Base-by-base conservation (phyloP, 2,888 invertebrate species). In the Gastrophysa polygoni region DNA sequence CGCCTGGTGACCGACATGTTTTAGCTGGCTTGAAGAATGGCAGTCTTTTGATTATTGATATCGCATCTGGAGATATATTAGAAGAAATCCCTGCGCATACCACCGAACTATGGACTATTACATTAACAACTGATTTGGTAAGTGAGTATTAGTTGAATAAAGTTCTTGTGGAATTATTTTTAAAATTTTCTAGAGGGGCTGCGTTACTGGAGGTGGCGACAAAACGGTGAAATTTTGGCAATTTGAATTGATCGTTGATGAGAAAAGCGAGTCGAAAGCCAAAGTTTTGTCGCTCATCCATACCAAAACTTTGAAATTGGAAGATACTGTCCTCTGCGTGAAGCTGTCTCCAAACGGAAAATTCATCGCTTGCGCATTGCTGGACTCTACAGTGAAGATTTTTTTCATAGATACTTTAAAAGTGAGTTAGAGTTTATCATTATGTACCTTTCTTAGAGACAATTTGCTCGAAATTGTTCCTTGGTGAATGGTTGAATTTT, bases 351-450 rank as follows among this genome's bases (percentile, higher is more conserved):
- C 93, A 0, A 92, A 97, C 80, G 89, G 88, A 74, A 91, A 91
- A 82, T 92, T 95, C 74, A 82, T 99, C 18, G 96, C 96, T 0
- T 94, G 93, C 4, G 92, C 96, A 0, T 83, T 98, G 4, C 83
- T 98, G 47, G 98, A 99, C 82, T 91, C 91, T 6, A 98, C 97
- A 0, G 94, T 98, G 0, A 96, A 96, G 82, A 90, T 99, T 71
- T 98, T 96, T 83, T 98, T 96, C 78, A 81, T 92, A 49, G 98
- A 99, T 77, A 91, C 93, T 0, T 91, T 98, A 69, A 98, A 98
- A 88, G 93, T 93, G 82, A 75, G 38, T 48, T 44, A 11, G 6
- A 18, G 51, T 28, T 0, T 44, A 49, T n/a, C n/a, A n/a, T n/a
- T n/a, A n/a, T n/a, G n/a, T n/a, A n/a, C n/a, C n/a, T n/a, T n/a